A percentile compares a stretch with the other conserved stretches of the same genome.
Conservation (phyloP, 2,888 invertebrate genomes). For the Erebia palarica region DNA sequence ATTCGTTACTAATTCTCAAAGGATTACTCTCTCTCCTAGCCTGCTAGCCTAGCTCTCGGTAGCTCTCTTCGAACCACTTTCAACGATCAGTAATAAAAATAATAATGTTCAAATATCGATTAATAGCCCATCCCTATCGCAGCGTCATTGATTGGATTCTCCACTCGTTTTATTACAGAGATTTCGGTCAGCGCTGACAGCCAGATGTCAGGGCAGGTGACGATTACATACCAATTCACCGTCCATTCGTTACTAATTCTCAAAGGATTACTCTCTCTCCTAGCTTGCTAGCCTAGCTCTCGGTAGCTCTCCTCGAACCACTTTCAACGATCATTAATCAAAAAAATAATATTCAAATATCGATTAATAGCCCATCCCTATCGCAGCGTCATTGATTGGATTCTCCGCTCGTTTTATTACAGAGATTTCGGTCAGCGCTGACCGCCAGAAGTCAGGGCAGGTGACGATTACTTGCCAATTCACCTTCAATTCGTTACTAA, state of each 20-base stretch:
- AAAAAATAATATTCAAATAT: neutral
- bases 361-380: conserved; percentile 1
- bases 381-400: conserved; percentile 5
- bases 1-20: conserved; percentile 42
- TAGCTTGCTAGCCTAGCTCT: too few species aligned
- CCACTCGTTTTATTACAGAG: conserved; percentile 9
- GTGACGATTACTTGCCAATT: conserved; percentile 57
- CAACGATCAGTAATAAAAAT: too few species aligned
- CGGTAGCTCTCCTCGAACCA: too few species aligned
- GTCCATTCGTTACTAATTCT: conserved; percentile 44
- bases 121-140: conserved; percentile 4
- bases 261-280: conserved; percentile 4
- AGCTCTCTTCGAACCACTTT: too few species aligned
- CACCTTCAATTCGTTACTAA: conserved; percentile 45
- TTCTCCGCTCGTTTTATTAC: conserved; percentile 9
- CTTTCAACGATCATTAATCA: too few species aligned
- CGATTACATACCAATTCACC: conserved; percentile 50
- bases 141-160: conserved; percentile 5
- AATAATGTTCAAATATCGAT: neutral
- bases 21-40: neutral
- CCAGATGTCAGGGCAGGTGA: conserved; percentile 72
- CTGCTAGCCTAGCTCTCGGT: too few species aligned
- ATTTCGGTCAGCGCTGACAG: conserved; percentile 27
- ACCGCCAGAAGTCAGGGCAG: conserved; percentile 65
- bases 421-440: conserved; percentile 24